These are phyloP conservation scores for Ovis canadensis DNA, from an alignment of 2,113 vertebrate species.

Conservation along the genomic window DNA sequence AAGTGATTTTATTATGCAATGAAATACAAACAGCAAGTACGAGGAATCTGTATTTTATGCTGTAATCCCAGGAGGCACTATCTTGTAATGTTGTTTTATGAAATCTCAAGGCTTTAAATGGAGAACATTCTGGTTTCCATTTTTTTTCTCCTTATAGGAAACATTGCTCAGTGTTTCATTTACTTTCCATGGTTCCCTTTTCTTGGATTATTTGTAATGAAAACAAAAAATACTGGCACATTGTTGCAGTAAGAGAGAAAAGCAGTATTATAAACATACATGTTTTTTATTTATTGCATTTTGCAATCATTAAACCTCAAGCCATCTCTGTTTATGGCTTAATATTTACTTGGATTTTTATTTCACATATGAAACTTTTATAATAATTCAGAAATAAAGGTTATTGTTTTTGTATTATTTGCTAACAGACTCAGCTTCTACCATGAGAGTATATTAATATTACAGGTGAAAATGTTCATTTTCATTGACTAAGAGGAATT, in stretches of 20 bases:
- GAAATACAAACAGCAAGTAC: background rate
- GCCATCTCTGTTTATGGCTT: background rate
- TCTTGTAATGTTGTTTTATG: background rate
- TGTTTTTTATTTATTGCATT: background rate
- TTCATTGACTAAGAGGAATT: background rate
- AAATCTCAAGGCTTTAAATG: background rate
- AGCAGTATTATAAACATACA: background rate
- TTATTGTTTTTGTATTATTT: background rate
- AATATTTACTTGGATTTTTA: conserved; percentile 31
- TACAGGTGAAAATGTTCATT: background rate
- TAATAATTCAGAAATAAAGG: conserved; percentile 9
- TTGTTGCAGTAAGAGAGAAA: background rate
- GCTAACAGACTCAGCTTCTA: background rate
- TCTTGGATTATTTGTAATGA: background rate
- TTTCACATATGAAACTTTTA: conserved; percentile 14
- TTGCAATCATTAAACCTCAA: background rate
- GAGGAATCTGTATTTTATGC: background rate
- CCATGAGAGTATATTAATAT: background rate
- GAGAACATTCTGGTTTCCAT: background rate
- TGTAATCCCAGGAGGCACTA: background rate
- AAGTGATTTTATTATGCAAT: conserved; percentile 11
- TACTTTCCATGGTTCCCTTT: background rate
- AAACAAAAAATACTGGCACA: background rate
- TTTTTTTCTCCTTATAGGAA: background rate
- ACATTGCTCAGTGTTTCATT: background rate